These are phyloP conservation scores for Paramisgurnus dabryanus DNA, from an alignment of 2,113 vertebrate species.

Conservation along the genomic window DNA sequence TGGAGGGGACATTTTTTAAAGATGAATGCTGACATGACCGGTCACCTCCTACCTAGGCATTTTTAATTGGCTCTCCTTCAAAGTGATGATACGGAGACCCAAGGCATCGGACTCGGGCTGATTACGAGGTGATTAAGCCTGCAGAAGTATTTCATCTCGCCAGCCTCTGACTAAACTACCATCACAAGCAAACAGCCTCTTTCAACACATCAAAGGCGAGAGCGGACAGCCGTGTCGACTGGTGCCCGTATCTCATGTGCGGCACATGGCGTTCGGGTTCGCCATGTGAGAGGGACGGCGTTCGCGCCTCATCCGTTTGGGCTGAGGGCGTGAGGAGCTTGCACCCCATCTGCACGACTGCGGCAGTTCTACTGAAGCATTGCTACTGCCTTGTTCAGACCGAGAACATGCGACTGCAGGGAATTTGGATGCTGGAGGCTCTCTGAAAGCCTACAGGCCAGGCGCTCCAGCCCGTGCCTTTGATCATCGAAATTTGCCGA, in stretches of 20 bases:
- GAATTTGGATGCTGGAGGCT: background rate
- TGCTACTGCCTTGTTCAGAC: slow-evolving; percentile 21
- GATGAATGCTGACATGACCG: background rate
- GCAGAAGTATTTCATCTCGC: slow-evolving; percentile 23
- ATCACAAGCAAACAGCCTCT: slow-evolving; percentile 34
- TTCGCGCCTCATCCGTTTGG: slow-evolving; percentile 19
- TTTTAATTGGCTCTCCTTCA: slow-evolving; percentile 47
- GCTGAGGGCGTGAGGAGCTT: background rate
- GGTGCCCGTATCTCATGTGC: slow-evolving; percentile 15
- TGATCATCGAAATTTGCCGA: background rate
- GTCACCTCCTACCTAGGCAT: background rate
- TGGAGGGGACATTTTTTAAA: slow-evolving; percentile 33
- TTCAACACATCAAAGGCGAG: slow-evolving; percentile 38
- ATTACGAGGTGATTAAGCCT: slow-evolving; percentile 36
- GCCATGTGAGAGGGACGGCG: slow-evolving; percentile 1
- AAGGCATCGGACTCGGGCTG: slow-evolving; percentile 13
- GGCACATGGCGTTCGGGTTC: slow-evolving; percentile 11
- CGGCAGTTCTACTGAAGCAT: slow-evolving; percentile 28
- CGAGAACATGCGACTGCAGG: slow-evolving; percentile 20
- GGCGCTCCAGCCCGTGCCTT: slow-evolving; percentile 6
- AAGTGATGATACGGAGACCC: slow-evolving; percentile 28
- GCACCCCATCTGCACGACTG: slow-evolving; percentile 25
- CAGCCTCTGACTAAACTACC: slow-evolving; percentile 8
- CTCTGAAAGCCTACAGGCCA: background rate
- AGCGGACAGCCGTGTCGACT: slow-evolving; percentile 15